Evolutionary conservation across 92 coral and sea anemone species (phyloP).

Genomic region (Desmophyllum pertusum): DNA sequence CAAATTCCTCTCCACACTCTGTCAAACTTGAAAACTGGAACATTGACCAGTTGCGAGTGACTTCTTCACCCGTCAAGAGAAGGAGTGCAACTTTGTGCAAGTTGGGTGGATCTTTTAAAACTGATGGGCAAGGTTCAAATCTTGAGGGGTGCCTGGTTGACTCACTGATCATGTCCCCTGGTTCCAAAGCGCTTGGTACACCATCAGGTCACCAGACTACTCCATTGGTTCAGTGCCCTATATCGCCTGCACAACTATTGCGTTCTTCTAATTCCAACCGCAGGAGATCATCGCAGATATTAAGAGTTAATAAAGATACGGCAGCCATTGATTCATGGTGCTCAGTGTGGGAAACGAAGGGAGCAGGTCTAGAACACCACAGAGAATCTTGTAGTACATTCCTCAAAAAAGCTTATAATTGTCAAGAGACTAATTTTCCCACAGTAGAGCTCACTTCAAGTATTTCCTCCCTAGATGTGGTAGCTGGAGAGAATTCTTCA

Average conservation of each 20-base stretch:
- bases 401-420: background rate
- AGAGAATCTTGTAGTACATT: background rate
- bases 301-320: background rate
- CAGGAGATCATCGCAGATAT: constrained; percentile 15
- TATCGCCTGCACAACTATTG: background rate
- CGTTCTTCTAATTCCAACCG: background rate
- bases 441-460: background rate
- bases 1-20: background rate
- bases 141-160: background rate
- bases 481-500: background rate
- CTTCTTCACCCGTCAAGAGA: background rate
- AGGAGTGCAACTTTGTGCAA: constrained; percentile 9
- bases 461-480: background rate
- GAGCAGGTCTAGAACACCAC: background rate
- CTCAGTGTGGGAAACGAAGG: background rate
- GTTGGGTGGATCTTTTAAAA: background rate
- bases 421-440: background rate
- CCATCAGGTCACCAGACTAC: background rate
- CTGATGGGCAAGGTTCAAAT: background rate
- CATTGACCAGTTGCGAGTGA: background rate
- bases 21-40: background rate
- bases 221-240: background rate
- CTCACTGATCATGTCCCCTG: constrained; percentile 1
- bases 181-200: background rate
- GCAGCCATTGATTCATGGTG: background rate